Evolutionary conservation across 2,113 vertebrate genomes (phyloP).

Genomic region (Caranx melampygus): DNA sequence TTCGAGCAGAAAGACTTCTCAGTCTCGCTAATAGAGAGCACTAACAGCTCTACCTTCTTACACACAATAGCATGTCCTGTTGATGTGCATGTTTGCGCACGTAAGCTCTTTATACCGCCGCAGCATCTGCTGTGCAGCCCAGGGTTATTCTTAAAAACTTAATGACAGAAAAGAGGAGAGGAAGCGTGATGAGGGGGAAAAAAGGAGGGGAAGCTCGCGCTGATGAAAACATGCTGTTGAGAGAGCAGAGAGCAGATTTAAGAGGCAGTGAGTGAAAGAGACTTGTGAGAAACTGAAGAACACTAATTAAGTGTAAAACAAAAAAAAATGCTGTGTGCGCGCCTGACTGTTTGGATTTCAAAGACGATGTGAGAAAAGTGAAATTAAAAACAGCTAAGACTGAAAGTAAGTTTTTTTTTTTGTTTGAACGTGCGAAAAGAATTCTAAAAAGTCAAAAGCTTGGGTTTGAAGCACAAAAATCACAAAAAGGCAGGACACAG

Average conservation of each 20-base stretch:
- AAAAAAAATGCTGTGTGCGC: neutral
- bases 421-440: neutral
- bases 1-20: constrained; percentile 30
- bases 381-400: constrained; percentile 21
- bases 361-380: constrained; percentile 4
- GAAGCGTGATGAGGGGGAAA: constrained; percentile 25
- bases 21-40: constrained; percentile 36
- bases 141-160: constrained; percentile 74
- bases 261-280: constrained; percentile 25
- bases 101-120: constrained; percentile 58
- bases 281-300: constrained; percentile 6
- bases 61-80: constrained; percentile 46
- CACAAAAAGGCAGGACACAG: neutral
- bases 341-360: constrained; percentile 14
- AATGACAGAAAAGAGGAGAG: constrained; percentile 66
- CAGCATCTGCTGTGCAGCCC: constrained; percentile 72
- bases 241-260: constrained; percentile 26
- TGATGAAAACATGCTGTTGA: constrained; percentile 51
- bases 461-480: constrained; percentile 1
- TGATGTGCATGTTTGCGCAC: constrained; percentile 22
- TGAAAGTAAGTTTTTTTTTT: neutral
- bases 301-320: constrained; percentile 32
- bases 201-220: neutral
- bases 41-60: constrained; percentile 40
- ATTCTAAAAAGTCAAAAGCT: neutral